Evolutionary conservation across 2,113 vertebrate species (phyloP).

Genomic region (Chionodraco myersi): DNA sequence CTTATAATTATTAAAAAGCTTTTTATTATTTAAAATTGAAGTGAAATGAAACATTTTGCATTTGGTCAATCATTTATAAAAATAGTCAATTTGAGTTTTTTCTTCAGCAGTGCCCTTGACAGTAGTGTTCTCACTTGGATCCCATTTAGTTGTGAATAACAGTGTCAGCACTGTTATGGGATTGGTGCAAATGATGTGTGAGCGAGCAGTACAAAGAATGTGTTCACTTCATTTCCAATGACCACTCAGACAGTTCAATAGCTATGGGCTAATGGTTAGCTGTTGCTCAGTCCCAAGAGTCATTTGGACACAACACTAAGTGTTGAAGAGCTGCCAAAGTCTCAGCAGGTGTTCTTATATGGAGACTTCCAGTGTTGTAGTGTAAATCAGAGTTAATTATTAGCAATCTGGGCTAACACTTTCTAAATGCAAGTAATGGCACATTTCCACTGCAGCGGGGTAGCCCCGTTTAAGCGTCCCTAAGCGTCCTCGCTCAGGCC

Average conservation of each 20-base stretch:
- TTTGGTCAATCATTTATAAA: not conserved
- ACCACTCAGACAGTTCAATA: slow-evolving; percentile 16
- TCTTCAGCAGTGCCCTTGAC: not conserved
- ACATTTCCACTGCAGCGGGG: no score
- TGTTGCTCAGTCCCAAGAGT: slow-evolving; percentile 19
- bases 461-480: no score
- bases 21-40: not conserved
- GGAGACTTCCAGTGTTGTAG: not conserved
- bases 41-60: not conserved
- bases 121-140: not conserved
- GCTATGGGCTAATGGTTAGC: not conserved
- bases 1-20: not conserved
- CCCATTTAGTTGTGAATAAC: not conserved
- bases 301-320: not conserved
- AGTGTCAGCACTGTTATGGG: not conserved
- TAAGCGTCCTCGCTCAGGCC: no score
- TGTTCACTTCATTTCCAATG: not conserved
- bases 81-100: not conserved
- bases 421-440: not conserved
- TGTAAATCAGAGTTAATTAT: not conserved
- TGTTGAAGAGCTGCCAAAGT: no score
- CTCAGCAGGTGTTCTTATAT: not conserved
- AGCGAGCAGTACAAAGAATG: not conserved
- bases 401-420: not conserved
- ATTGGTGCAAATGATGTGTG: slow-evolving; percentile 29